These are phyloP conservation scores for Coranthus polyacanthus DNA, from an alignment of 2,797 vertebrate species.

Conservation along the genomic window DNA sequence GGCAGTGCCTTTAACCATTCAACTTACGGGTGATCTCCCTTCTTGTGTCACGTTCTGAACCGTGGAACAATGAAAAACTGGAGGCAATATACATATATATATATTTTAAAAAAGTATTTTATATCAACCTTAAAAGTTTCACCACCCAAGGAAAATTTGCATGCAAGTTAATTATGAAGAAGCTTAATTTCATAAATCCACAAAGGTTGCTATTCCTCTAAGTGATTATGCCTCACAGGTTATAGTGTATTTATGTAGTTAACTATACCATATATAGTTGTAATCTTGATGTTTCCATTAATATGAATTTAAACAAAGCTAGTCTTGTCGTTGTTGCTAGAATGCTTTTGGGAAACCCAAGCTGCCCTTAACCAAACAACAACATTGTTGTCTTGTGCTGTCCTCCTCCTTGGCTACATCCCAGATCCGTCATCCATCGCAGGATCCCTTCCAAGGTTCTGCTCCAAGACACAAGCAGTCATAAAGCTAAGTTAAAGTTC, in stretches of 20 bases:
- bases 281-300: neutral
- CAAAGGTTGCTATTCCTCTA: neutral
- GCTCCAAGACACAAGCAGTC: conserved; percentile 33
- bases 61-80: too few species aligned
- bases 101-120: neutral
- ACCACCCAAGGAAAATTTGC: neutral
- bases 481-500: neutral
- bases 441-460: conserved; percentile 47
- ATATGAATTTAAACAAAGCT: conserved; percentile 5
- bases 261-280: neutral
- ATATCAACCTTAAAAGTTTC: neutral
- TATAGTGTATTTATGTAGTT: neutral
- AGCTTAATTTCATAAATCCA: neutral
- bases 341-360: conserved; percentile 9
- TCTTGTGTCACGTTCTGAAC: too few species aligned
- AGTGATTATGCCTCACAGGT: conserved; percentile 2
- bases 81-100: too few species aligned
- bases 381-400: conserved; percentile 13
- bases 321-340: neutral
- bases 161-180: conserved; percentile 11
- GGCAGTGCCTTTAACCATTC: too few species aligned
- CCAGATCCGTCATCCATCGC: conserved; percentile 68
- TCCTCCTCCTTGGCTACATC: conserved; percentile 52
- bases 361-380: conserved; percentile 15
- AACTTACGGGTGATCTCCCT: too few species aligned